These are phyloP conservation scores for Eupithecia vulgata DNA, from an alignment of 2,888 invertebrate genomes.

Conservation along the genomic window DNA sequence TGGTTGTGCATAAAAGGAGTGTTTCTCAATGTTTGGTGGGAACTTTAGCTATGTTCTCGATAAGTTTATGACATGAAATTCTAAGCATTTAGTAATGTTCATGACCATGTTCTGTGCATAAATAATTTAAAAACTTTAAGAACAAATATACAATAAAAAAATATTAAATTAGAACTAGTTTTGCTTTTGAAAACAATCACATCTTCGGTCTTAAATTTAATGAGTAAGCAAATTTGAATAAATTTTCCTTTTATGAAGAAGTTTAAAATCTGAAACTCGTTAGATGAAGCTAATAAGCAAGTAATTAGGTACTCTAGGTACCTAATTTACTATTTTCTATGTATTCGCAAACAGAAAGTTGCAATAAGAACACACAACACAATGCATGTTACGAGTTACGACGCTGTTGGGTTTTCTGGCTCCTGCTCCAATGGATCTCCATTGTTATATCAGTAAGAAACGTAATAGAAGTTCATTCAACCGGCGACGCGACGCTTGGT, in stretches of 20 bases:
- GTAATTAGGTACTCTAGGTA: background rate
- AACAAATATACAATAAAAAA: too few species aligned
- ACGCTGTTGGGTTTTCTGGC: constrained; percentile 14
- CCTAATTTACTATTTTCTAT: background rate
- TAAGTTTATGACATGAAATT: background rate
- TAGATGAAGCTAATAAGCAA: background rate
- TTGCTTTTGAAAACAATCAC: too few species aligned
- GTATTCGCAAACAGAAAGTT: constrained; percentile 4
- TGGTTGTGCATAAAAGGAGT: background rate
- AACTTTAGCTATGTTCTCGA: background rate
- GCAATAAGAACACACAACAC: background rate
- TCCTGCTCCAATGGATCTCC: constrained; percentile 22
- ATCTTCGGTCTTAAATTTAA: too few species aligned
- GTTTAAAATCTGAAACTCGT: background rate
- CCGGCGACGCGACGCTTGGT: constrained; percentile 23
- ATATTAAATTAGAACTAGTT: background rate
- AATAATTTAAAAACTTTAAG: too few species aligned
- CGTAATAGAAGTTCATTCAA: constrained; percentile 35
- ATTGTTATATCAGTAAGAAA: constrained; percentile 36
- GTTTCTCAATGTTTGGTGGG: constrained; percentile 8
- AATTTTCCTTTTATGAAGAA: background rate
- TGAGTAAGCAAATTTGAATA: background rate
- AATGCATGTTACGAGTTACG: constrained; percentile 29
- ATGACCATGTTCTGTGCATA: background rate
- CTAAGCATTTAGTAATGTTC: background rate